Evolutionary conservation across 64 coral and sea anemone genomes (phyloP).

Genomic region (Platygyra sinensis): DNA sequence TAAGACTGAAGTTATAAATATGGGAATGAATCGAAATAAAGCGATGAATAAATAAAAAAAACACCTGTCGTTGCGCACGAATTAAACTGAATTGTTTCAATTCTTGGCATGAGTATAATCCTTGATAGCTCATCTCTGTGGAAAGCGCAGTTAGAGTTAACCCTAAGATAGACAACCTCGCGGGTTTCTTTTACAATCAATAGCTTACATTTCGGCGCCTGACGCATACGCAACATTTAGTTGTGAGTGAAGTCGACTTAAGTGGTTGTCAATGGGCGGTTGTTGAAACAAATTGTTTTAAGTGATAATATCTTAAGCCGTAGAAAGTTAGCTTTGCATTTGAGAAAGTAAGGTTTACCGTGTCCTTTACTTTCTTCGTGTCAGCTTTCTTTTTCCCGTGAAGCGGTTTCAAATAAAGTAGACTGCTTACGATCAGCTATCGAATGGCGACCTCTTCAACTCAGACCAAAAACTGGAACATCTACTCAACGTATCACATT

Average conservation of each 20-base stretch:
- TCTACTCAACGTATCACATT: not conserved
- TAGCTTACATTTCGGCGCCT: not conserved
- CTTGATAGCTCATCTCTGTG: not conserved
- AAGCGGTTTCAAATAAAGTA: not conserved
- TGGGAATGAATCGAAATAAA: not conserved
- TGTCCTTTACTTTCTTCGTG: not conserved
- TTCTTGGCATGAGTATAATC: not conserved
- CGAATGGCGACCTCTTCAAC: not conserved
- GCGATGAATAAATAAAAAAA: slow-evolving; percentile 27
- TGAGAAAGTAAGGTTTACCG: not conserved
- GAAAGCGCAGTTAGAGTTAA: not conserved
- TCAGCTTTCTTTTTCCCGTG: not conserved
- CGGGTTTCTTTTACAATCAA: not conserved
- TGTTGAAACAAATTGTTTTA: not conserved
- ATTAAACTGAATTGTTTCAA: not conserved
- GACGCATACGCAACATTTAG: not conserved
- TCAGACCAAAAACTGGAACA: not conserved
- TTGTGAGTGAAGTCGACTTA: not conserved
- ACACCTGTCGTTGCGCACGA: not conserved
- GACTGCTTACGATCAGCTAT: not conserved
- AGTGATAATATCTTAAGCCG: not conserved
- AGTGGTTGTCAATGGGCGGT: slow-evolving; percentile 2
- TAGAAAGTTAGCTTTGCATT: not conserved
- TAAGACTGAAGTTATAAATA: not conserved
- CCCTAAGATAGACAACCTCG: not conserved